Conservation (phyloP, 2,797 vertebrate genomes). For the Aselliscus stoliczkanus region DNA sequence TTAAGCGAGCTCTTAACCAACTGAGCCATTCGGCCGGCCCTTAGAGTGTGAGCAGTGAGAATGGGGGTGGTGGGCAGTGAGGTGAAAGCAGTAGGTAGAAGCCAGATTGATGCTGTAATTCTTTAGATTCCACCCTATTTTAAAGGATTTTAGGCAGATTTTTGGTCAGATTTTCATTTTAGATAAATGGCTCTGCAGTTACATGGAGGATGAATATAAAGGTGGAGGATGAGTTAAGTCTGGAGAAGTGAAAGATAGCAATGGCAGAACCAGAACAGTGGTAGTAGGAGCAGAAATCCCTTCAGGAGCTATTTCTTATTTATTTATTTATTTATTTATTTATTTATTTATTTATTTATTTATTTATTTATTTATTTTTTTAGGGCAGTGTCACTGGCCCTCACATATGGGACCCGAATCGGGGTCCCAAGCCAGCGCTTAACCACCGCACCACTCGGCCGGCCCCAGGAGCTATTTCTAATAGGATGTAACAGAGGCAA, state of each 20-base stretch:
- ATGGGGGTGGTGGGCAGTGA: not conserved
- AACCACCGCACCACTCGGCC: no score
- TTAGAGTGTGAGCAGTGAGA: not conserved
- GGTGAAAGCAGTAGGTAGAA: not conserved
- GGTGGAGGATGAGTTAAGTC: not conserved
- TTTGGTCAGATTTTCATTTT: not conserved
- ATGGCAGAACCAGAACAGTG: not conserved
- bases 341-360: no score
- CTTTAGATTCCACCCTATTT: not conserved
- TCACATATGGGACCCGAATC: no score
- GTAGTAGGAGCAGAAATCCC: not conserved
- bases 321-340: no score
- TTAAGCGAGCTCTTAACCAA: no score
- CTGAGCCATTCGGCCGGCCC: no score
- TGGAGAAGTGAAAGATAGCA: not conserved
- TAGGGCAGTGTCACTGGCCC: no score
- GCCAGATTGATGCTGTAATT: not conserved
- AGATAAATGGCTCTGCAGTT: not conserved
- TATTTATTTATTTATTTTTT: no score
- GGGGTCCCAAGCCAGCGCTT: no score
- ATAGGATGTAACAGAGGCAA: not conserved
- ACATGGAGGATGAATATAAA: not conserved
- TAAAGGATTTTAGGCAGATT: not conserved
- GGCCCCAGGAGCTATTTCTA: slow-evolving; percentile 21
- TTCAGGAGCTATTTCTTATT: not conserved